A percentile compares a stretch with the other conserved stretches of the same genome.
phyloP scores from a whole-genome alignment of 2,113 vertebrate genomes.

The Cichladusa arquata region DNA sequence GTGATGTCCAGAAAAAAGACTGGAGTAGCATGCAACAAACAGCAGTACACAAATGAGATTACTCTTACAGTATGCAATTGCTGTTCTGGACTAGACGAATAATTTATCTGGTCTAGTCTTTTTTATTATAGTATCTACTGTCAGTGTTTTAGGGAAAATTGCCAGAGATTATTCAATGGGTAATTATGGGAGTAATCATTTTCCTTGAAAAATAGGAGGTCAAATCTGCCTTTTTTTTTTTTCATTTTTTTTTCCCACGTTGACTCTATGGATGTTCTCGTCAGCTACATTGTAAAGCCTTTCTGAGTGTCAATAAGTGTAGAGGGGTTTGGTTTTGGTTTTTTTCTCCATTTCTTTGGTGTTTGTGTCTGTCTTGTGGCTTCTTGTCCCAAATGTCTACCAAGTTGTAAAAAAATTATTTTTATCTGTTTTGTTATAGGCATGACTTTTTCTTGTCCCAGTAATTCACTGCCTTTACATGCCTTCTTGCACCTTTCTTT shows the following conservation, averaged over 20 bases:
- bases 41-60: background rate
- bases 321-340: rapidly evolving
- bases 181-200: background rate
- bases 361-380: background rate
- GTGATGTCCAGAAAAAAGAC: background rate
- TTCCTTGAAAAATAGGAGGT: background rate
- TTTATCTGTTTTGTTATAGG: background rate
- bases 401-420: background rate
- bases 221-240: background rate
- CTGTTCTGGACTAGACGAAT: background rate
- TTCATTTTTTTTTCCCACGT: no score
- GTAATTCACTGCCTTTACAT: background rate
- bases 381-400: background rate
- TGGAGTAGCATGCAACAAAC: background rate
- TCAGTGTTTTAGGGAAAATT: background rate
- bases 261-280: background rate
- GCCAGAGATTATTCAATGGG: background rate
- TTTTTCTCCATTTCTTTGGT: background rate
- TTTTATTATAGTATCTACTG: background rate
- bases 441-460: background rate
- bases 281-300: background rate
- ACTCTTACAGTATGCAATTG: background rate
- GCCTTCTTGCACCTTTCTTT: background rate
- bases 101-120: background rate
- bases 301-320: background rate